Evolutionary conservation across 2,797 vertebrate genomes (phyloP).

Genomic region (Salmo trutta): DNA sequence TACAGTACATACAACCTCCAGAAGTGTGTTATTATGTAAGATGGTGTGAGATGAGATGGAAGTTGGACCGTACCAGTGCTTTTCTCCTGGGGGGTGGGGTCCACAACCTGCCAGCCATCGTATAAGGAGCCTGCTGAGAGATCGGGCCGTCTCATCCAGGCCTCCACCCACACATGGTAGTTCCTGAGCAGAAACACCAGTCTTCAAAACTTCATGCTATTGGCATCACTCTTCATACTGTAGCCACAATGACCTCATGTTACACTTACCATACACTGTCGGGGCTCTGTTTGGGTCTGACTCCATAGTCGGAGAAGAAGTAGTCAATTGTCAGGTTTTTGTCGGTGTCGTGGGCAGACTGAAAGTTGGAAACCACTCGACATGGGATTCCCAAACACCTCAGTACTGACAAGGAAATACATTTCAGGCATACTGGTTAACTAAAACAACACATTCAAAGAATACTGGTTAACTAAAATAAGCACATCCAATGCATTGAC

Average conservation of each 20-base stretch:
- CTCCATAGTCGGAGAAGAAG: conserved; percentile 67
- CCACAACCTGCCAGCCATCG: conserved; percentile 89
- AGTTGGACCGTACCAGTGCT: conserved; percentile 74
- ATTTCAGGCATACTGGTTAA: not conserved
- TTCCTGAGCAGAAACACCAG: conserved; percentile 77
- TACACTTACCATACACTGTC: conserved; percentile 83
- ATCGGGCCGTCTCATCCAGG: conserved; percentile 86
- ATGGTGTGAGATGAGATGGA: not conserved
- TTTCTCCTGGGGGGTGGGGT: conserved; percentile 89
- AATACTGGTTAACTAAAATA: not conserved
- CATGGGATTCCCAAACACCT: conserved; percentile 85
- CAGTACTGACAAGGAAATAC: conserved; percentile 71
- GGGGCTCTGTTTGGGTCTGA: conserved; percentile 8
- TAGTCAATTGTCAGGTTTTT: conserved; percentile 70
- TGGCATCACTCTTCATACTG: too few species aligned
- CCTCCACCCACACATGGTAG: conserved; percentile 91
- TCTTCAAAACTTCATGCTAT: not conserved
- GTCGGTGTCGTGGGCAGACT: conserved; percentile 79
- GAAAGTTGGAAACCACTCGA: conserved; percentile 80
- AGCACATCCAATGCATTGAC: not conserved
- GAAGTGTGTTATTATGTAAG: not conserved
- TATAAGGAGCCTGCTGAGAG: conserved; percentile 56
- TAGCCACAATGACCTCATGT: too few species aligned
- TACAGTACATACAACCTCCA: not conserved
- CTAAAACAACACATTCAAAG: not conserved